These are phyloP conservation scores for Ernsta delagoae DNA, from an alignment of 2,888 invertebrate genomes.

Conservation along the genomic window DNA sequence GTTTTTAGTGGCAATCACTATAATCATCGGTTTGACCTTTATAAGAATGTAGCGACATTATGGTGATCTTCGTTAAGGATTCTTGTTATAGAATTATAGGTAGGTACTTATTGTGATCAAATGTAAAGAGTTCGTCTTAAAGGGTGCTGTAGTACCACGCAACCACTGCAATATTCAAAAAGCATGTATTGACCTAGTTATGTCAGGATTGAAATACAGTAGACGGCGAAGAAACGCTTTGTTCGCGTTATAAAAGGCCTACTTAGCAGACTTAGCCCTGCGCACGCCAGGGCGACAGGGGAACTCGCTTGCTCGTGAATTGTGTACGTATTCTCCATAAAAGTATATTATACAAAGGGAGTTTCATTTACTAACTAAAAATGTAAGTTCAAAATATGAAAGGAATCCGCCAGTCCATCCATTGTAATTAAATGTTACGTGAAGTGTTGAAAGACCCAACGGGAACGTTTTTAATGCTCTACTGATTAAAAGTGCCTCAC, in stretches of 20 bases:
- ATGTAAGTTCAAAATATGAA: constrained; percentile 6
- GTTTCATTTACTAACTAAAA: constrained; percentile 13
- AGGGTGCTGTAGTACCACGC: constrained; percentile 17
- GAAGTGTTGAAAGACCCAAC: constrained; percentile 24
- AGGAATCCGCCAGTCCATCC: constrained; percentile 4
- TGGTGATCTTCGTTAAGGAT: no score
- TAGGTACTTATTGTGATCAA: no score
- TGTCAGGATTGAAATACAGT: constrained; percentile 46
- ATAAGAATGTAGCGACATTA: no score
- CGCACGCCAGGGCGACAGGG: constrained; percentile 13
- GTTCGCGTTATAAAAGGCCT: constrained; percentile 45
- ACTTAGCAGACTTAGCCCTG: constrained; percentile 45
- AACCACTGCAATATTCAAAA: constrained; percentile 40
- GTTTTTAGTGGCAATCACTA: no score
- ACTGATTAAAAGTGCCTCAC: constrained; percentile 10
- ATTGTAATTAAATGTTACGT: constrained; percentile 33
- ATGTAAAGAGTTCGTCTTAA: no score
- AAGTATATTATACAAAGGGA: constrained; percentile 23
- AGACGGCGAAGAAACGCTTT: constrained; percentile 43
- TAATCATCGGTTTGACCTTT: no score
- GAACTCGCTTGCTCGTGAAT: constrained; percentile 33
- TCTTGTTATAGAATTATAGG: no score
- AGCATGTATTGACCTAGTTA: constrained; percentile 50
- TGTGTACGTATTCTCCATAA: constrained; percentile 34
- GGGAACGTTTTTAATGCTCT: constrained; percentile 25